Evolutionary conservation across 2,888 invertebrate genomes (phyloP).

Genomic region (Pterobdella sp.): DNA sequence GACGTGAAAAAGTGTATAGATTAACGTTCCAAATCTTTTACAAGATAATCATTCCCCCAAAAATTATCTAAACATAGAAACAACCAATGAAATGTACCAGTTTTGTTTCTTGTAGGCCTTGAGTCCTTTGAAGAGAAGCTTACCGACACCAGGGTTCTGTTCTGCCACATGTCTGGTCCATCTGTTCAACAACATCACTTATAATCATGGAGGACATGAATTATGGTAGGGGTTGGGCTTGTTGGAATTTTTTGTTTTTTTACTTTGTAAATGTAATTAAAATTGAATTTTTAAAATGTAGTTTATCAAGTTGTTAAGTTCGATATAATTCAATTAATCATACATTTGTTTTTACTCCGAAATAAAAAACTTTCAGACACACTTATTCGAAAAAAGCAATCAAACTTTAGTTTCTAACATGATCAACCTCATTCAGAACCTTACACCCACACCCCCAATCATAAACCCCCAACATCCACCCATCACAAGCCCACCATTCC

Average conservation of each 20-base stretch:
- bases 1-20: too few relatives aligned
- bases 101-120: conserved; percentile 41
- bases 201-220: too few relatives aligned
- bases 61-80: too few relatives aligned
- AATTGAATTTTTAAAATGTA: neutral
- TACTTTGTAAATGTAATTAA: neutral
- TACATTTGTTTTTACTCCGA: neutral
- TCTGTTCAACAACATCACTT: too few relatives aligned
- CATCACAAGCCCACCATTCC: too few relatives aligned
- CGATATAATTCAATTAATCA: neutral
- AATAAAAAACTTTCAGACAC: neutral
- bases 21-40: too few relatives aligned
- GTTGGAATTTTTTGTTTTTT: neutral
- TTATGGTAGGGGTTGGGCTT: too few relatives aligned
- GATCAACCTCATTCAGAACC: too few relatives aligned
- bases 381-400: neutral
- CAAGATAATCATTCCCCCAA: too few relatives aligned
- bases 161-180: conserved; percentile 48
- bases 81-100: conserved; percentile 33
- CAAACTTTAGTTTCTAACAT: too few relatives aligned
- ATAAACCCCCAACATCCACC: too few relatives aligned
- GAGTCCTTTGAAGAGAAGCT: conserved; percentile 43
- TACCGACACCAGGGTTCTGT: conserved; percentile 44
- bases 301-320: neutral
- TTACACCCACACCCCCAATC: too few relatives aligned